Conservation (phyloP, 2,113 vertebrate genomes). For the Saccopteryx leptura region DNA sequence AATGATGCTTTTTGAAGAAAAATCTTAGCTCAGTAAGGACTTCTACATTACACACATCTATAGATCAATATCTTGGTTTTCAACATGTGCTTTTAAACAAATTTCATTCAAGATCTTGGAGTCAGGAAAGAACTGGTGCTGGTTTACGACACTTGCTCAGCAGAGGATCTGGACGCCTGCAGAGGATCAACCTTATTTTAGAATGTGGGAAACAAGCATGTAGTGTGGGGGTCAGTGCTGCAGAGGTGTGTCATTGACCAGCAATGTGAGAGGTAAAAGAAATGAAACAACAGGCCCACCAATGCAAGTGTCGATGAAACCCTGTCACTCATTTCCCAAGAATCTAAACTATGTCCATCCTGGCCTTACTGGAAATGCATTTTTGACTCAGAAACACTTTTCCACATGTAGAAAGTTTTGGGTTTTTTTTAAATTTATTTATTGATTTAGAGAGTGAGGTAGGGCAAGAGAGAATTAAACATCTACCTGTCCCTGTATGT, state of each 20-base stretch:
- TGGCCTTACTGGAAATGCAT: not conserved
- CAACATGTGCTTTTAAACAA: not conserved
- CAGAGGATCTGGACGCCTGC: not conserved
- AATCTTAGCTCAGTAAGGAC: not conserved
- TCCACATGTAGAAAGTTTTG: no score
- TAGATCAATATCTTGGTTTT: not conserved
- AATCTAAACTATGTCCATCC: not conserved
- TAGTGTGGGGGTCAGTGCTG: not conserved
- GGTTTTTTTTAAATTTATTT: no score
- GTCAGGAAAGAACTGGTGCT: not conserved
- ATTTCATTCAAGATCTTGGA: conserved; percentile 10
- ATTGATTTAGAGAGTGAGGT: no score
- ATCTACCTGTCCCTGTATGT: no score
- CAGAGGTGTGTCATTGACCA: fast-evolving
- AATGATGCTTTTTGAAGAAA: not conserved
- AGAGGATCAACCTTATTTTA: not conserved
- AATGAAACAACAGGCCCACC: not conserved
- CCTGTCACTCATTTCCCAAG: not conserved
- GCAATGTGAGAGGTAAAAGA: not conserved
- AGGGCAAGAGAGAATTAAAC: no score
- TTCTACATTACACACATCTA: not conserved
- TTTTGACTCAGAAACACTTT: not conserved
- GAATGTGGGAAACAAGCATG: not conserved
- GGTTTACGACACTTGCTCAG: not conserved
- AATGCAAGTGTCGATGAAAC: not conserved